phyloP scores from a whole-genome alignment of 2,888 invertebrate genomes.

The Gortyna flavago region DNA sequence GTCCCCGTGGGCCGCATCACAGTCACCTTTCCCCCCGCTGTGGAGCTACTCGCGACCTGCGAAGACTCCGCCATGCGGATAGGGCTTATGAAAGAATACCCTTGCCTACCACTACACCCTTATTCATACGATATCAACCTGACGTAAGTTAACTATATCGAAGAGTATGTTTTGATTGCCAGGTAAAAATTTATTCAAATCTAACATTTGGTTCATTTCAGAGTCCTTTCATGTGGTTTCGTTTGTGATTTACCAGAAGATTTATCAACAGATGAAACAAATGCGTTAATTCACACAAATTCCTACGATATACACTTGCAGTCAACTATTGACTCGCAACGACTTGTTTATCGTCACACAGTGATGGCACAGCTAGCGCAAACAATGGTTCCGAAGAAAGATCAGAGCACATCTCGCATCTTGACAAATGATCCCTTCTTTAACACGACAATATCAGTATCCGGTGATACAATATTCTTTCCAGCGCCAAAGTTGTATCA shows the following conservation, averaged over 20 bases:
- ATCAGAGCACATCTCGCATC: slow-evolving; percentile 88
- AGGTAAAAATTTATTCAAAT: not conserved
- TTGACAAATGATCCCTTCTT: slow-evolving; percentile 90
- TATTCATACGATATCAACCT: slow-evolving; percentile 86
- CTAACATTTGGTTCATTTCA: slow-evolving; percentile 65
- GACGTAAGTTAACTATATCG: slow-evolving; percentile 77
- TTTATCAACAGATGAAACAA: slow-evolving; percentile 82
- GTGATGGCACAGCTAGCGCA: slow-evolving; percentile 77
- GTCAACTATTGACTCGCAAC: slow-evolving; percentile 78
- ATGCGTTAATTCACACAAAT: slow-evolving; percentile 85
- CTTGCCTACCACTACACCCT: slow-evolving; percentile 86
- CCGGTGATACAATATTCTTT: slow-evolving; percentile 90
- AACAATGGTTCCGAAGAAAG: slow-evolving; percentile 80
- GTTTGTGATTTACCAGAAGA: slow-evolving; percentile 88
- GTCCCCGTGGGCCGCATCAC: slow-evolving; percentile 93
- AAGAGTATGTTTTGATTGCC: not conserved
- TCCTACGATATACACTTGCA: slow-evolving; percentile 90
- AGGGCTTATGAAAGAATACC: slow-evolving; percentile 85
- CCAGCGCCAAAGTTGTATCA: slow-evolving; percentile 90
- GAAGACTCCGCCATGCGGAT: slow-evolving; percentile 76
- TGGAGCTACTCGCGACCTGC: slow-evolving; percentile 91
- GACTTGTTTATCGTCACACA: slow-evolving; percentile 84
- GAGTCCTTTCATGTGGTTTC: slow-evolving; percentile 90
- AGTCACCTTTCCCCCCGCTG: slow-evolving; percentile 91
- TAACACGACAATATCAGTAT: slow-evolving; percentile 89